phyloP scores from a whole-genome alignment of 2,888 invertebrate genomes.

The Fabriciana adippe region DNA sequence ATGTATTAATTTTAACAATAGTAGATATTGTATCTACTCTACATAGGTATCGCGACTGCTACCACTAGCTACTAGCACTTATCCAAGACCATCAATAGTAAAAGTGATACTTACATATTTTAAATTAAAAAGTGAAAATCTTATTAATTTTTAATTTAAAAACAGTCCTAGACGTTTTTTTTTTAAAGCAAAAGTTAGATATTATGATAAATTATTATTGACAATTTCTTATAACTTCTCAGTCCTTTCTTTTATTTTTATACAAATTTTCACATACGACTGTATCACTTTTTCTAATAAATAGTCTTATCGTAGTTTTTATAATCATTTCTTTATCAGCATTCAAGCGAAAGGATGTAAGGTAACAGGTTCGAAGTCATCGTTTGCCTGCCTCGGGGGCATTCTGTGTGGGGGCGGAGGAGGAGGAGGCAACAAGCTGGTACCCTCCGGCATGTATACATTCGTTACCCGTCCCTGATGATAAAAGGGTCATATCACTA shows the following conservation, averaged over 20 bases:
- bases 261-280: background rate
- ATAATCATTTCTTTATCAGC: slow-evolving; percentile 14
- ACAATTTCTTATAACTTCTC: too few relatives aligned
- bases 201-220: too few relatives aligned
- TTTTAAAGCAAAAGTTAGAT: too few relatives aligned
- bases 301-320: slow-evolving; percentile 17
- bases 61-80: slow-evolving; percentile 38
- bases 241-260: background rate
- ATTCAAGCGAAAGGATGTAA: slow-evolving; percentile 77
- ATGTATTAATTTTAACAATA: slow-evolving; percentile 24
- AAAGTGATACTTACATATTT: slow-evolving; percentile 28
- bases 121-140: background rate
- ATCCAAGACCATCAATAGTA: slow-evolving; percentile 22
- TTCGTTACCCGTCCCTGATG: slow-evolving; percentile 83
- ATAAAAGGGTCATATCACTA: background rate
- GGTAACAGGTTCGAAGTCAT: slow-evolving; percentile 83
- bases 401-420: slow-evolving; percentile 79
- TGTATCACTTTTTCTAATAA: slow-evolving; percentile 24
- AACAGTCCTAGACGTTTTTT: too few relatives aligned
- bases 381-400: slow-evolving; percentile 80
- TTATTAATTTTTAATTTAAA: background rate
- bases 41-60: slow-evolving; percentile 29
- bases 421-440: slow-evolving; percentile 85
- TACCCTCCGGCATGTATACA: slow-evolving; percentile 86
- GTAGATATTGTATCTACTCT: slow-evolving; percentile 36